These are phyloP conservation scores for Drosophila leonis DNA, from an alignment of 2,888 invertebrate genomes.

Conservation along the genomic window DNA sequence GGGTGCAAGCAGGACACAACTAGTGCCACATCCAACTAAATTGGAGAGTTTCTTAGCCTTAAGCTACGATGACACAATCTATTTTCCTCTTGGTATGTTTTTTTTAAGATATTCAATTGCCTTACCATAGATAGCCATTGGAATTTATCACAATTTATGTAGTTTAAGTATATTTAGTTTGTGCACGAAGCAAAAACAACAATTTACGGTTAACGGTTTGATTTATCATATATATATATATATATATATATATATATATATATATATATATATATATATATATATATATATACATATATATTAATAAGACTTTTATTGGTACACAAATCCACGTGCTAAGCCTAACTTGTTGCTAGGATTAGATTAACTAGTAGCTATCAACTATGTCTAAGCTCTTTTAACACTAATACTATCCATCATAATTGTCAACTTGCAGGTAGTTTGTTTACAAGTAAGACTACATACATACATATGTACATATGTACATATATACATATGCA, in stretches of 20 bases:
- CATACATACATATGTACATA: background rate
- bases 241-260: background rate
- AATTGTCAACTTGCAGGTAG: background rate
- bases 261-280: background rate
- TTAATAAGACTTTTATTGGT: too few species aligned
- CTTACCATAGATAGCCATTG: background rate
- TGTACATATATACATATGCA: background rate
- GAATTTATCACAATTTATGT: background rate
- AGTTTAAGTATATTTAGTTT: too few species aligned
- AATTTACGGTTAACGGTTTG: too few species aligned
- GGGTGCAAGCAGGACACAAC: constrained; percentile 25
- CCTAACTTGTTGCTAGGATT: background rate
- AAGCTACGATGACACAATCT: constrained; percentile 40
- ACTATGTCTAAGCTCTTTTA: too few species aligned
- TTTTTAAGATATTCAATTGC: background rate
- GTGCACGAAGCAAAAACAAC: too few species aligned
- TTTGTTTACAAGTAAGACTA: background rate
- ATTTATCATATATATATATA: background rate
- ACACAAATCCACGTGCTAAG: background rate
- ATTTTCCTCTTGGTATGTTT: background rate
- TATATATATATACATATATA: too few species aligned
- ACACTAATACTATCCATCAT: background rate
- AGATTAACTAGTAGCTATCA: background rate
- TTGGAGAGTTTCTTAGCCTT: constrained; percentile 20
- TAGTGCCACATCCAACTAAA: constrained; percentile 6